These are phyloP conservation scores for Metellina segmentata DNA, from an alignment of 2,888 invertebrate genomes.

Conservation along the genomic window DNA sequence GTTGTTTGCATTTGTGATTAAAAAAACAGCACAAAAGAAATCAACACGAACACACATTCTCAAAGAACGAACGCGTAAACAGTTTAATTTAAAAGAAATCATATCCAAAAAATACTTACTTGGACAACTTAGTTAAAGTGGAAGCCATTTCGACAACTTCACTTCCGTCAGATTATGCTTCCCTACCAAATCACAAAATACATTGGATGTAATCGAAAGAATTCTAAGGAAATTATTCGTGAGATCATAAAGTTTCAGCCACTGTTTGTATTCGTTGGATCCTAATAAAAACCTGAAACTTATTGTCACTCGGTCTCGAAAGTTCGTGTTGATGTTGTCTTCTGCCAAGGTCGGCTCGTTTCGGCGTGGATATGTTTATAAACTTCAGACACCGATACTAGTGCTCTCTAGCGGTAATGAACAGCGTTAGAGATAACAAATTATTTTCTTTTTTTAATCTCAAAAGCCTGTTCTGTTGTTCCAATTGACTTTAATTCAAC, in stretches of 20 bases:
- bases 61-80: too few relatives aligned
- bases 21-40: too few relatives aligned
- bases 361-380: constrained; percentile 74
- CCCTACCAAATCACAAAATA: background rate
- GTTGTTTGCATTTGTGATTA: too few relatives aligned
- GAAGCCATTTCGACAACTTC: constrained; percentile 1
- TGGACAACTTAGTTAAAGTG: constrained; percentile 46
- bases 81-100: constrained; percentile 5
- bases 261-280: too few relatives aligned
- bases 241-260: too few relatives aligned
- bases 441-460: background rate
- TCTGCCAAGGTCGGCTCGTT: constrained; percentile 8
- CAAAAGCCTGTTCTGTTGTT: background rate
- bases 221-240: too few relatives aligned
- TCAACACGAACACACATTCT: too few relatives aligned
- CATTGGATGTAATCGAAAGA: background rate
- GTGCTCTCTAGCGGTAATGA: constrained; percentile 18
- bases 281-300: background rate
- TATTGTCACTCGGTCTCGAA: background rate
- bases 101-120: constrained; percentile 40
- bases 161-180: background rate
- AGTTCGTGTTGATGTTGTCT: background rate
- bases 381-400: constrained; percentile 36
- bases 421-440: background rate
- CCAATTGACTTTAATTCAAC: too few relatives aligned